Percentiles rank a stretch among this genome's conserved stretches.
Conservation (phyloP, 2,113 vertebrate species). For the Cryptoleucopteryx plumbea region DNA sequence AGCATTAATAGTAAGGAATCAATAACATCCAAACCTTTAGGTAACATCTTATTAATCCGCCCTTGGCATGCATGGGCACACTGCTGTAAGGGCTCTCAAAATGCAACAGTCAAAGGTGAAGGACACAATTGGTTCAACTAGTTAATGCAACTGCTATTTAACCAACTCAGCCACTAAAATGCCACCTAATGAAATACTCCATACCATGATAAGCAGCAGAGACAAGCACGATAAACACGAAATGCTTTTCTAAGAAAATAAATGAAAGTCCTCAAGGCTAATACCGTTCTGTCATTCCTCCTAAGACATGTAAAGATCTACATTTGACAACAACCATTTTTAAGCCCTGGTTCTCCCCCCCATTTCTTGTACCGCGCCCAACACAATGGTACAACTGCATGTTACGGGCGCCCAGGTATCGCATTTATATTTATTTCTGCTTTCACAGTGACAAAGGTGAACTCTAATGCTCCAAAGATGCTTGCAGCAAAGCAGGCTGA, state of each 20-base stretch:
- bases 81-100: constrained; percentile 8
- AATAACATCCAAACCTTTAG: constrained; percentile 44
- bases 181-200: constrained; percentile 16
- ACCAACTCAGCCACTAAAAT: constrained; percentile 27
- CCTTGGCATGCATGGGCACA: constrained; percentile 15
- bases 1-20: constrained; percentile 54
- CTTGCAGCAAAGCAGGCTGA: constrained; percentile 14
- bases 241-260: not conserved
- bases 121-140: constrained; percentile 39
- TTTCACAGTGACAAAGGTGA: constrained; percentile 44
- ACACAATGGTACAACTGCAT: constrained; percentile 39
- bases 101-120: constrained; percentile 16
- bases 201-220: constrained; percentile 8
- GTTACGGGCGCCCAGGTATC: not conserved
- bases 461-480: constrained; percentile 19
- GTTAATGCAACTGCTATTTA: constrained; percentile 37
- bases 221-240: not conserved
- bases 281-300: not conserved
- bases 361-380: constrained; percentile 49
- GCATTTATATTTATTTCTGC: not conserved
- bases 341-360: not conserved
- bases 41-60: constrained; percentile 34
- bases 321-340: constrained; percentile 53
- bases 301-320: not conserved
- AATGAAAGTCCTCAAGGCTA: not conserved